Percentiles rank a stretch among this genome's conserved stretches.
These are phyloP conservation scores for Drosophila kohkoa DNA, from an alignment of 1,140 invertebrate genomes.

Conservation along the genomic window DNA sequence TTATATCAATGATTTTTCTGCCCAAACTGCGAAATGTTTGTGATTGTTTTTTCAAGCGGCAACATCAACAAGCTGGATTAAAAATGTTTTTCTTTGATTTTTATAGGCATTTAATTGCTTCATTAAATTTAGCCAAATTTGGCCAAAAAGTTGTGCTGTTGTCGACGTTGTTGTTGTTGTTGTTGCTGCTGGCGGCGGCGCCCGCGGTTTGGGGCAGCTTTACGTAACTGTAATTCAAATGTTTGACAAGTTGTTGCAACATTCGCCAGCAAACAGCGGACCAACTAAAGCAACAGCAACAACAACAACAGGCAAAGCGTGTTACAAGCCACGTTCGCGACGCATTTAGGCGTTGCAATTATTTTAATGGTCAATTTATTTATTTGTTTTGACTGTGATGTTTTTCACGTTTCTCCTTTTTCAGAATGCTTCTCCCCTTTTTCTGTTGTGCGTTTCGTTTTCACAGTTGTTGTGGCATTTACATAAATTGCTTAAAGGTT, in stretches of 20 bases:
- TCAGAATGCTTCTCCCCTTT: constrained; percentile 63
- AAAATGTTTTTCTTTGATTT: constrained; percentile 52
- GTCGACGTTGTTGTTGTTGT: constrained; percentile 24
- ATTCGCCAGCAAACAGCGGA: constrained; percentile 54
- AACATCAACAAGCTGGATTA: constrained; percentile 42
- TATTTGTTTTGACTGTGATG: constrained; percentile 73
- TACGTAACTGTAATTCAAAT: constrained; percentile 83
- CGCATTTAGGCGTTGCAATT: constrained; percentile 83
- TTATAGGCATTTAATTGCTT: constrained; percentile 80
- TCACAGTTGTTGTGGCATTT: constrained; percentile 51
- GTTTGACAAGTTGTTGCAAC: constrained; percentile 84
- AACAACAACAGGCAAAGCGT: constrained; percentile 66
- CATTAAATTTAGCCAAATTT: constrained; percentile 84
- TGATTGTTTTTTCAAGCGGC: constrained; percentile 28
- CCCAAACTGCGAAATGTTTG: constrained; percentile 21
- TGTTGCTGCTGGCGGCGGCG: constrained; percentile 32
- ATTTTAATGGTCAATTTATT: constrained; percentile 84
- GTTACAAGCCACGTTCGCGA: constrained; percentile 77
- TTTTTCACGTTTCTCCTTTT: constrained; percentile 71
- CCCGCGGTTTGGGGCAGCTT: constrained; percentile 48
- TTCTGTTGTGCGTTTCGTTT: not conserved
- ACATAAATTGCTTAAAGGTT: constrained; percentile 57
- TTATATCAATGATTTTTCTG: constrained; percentile 24
- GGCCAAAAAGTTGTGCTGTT: constrained; percentile 49
- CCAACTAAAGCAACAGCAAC: constrained; percentile 43